These are phyloP conservation scores for Stegana nigrithorax DNA, from an alignment of 2,888 invertebrate species.

Conservation along the genomic window DNA sequence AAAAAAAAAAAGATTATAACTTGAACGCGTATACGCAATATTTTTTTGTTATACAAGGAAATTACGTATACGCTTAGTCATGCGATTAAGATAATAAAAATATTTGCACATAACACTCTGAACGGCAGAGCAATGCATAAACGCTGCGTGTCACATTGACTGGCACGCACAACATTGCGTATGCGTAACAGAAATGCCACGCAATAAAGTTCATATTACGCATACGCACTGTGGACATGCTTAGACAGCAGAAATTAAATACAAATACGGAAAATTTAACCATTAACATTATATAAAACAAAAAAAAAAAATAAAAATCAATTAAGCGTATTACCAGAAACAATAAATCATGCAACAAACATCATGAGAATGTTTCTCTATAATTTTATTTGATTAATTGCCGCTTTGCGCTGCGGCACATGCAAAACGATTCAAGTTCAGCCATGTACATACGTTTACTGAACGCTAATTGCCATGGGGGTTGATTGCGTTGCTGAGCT, in stretches of 20 bases:
- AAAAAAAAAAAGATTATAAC: no score
- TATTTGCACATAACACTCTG: not conserved
- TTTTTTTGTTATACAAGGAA: not conserved
- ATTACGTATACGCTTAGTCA: not conserved
- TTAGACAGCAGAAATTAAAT: no score
- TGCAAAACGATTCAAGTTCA: not conserved
- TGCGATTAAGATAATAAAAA: not conserved
- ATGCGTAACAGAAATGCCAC: not conserved
- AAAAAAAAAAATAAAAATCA: not conserved
- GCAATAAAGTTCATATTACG: not conserved
- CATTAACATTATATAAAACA: not conserved
- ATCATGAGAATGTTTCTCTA: no score
- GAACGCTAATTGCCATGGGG: no score
- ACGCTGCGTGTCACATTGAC: not conserved
- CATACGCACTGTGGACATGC: not conserved
- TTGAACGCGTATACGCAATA: not conserved
- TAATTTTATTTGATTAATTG: not conserved
- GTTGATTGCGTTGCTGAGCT: no score
- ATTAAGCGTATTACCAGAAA: no score
- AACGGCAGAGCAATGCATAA: not conserved
- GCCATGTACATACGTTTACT: not conserved
- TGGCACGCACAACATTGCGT: not conserved
- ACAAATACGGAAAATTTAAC: not conserved
- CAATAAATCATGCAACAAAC: no score
- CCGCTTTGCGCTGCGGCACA: conserved; percentile 5